Evolutionary conservation across 2,113 vertebrate species (phyloP).

Genomic region (Mirounga angustirostris): DNA sequence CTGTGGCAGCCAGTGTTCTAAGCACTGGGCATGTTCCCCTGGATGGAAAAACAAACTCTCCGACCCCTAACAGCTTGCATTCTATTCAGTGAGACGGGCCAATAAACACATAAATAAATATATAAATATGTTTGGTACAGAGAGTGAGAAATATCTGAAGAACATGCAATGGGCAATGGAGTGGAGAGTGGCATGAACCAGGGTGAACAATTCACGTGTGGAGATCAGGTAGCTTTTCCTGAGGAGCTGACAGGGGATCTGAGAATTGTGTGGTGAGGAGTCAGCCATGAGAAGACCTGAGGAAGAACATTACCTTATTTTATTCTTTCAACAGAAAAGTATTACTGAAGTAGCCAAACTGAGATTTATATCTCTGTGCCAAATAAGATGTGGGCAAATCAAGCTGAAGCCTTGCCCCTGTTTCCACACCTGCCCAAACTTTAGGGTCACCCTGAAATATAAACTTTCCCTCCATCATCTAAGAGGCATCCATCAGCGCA

Average conservation of each 20-base stretch:
- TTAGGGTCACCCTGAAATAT: background rate
- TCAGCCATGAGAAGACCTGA: background rate
- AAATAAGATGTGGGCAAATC: background rate
- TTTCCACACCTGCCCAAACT: background rate
- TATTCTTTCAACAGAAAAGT: slow-evolving; percentile 4
- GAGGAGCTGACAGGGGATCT: background rate
- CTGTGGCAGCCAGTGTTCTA: background rate
- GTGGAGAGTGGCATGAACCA: background rate
- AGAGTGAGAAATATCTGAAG: background rate
- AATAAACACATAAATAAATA: background rate
- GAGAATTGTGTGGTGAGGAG: background rate
- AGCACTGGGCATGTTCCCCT: background rate
- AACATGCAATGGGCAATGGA: background rate
- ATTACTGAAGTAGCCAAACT: background rate
- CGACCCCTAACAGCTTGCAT: background rate
- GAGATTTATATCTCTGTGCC: background rate
- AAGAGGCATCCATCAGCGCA: background rate
- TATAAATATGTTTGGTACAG: background rate
- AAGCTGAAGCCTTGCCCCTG: background rate
- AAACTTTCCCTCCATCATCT: background rate
- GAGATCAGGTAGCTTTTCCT: background rate
- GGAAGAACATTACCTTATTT: background rate
- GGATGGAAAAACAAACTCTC: background rate
- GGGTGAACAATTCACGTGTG: accelerated
- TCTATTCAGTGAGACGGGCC: background rate